Base-by-base conservation (phyloP, 2,797 vertebrate genomes). In the Lutjanus argentimaculatus region DNA sequence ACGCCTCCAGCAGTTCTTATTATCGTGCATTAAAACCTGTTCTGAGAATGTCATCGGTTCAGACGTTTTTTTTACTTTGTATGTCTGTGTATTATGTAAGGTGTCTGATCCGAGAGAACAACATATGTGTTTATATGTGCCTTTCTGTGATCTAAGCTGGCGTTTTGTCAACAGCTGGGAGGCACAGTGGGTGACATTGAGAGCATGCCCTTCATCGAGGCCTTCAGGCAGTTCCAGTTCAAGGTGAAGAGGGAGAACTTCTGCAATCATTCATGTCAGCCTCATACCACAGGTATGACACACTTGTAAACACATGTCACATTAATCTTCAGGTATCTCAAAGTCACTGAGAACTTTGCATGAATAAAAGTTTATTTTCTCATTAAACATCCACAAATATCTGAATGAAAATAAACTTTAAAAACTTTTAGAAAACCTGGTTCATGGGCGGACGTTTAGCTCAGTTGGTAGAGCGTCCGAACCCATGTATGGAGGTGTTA, bases 191-290 rank as follows among this genome's bases (percentile, higher is more conserved):
- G 98, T 0, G 97, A 99, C 88, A 99, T 99, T 0, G 98, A 99
- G 91, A 99, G 98, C 93, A 99, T 99, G 98, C 98, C 98, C 14
- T 99, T 99, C 89, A 97, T 99, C 0, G 98, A 99, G 87, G 98
- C 98, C 51, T 99, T 99, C 93, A 97, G 98, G 14, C 98, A 99
- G 92, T 99, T 99, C 93, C 97, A 99, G 91, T 99, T 99, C 94
- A 99, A 99, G 90, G 98, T 97, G 90, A 98, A 97, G 84, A 96
- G 84, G 65, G 97, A 99, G 90, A 99, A 99, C 87, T 98, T 99
- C 85, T 99, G 97, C 84, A 99, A 98, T n/a, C 89, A 97, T 99
- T 76, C 98, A 99, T 0, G 98, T 99, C 93, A 99, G 98, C 88
- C 95, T 99, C 2, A 95, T 99, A 72, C 98, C 98, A 25, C 97